Percentiles rank a stretch among this genome's conserved stretches.
Evolutionary conservation across 2,797 vertebrate genomes (phyloP).

Genomic region (Lepilemur ruficaudatus): DNA sequence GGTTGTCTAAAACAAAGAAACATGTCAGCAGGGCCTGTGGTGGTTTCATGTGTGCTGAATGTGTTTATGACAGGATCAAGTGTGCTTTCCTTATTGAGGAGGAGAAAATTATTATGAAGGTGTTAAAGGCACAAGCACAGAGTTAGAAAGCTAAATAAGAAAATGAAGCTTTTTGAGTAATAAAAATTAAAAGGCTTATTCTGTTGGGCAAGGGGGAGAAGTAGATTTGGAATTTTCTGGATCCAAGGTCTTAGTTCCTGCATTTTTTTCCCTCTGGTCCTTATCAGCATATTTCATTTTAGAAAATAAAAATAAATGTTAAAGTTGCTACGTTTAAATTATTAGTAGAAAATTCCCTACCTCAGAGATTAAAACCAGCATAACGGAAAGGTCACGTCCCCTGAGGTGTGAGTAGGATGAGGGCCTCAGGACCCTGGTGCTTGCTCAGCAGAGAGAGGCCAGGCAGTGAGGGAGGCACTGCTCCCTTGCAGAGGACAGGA

Average conservation of each 20-base stretch:
- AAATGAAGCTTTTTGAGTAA: too few relatives aligned
- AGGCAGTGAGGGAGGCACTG: neutral
- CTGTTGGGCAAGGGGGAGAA: too few relatives aligned
- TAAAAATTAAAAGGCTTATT: too few relatives aligned
- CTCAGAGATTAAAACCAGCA: neutral
- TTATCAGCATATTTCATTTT: neutral
- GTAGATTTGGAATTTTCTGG: neutral
- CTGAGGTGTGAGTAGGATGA: neutral
- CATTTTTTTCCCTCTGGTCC: neutral
- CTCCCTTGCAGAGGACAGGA: too few relatives aligned
- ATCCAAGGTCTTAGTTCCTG: neutral
- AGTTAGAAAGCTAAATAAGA: too few relatives aligned
- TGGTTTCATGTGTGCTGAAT: too few relatives aligned
- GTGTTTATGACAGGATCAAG: too few relatives aligned
- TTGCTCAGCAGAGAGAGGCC: neutral
- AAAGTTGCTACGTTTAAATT: neutral
- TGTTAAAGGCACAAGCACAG: too few relatives aligned
- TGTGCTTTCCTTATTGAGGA: too few relatives aligned
- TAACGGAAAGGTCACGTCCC: rapidly evolving
- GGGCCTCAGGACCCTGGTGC: neutral
- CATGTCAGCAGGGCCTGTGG: too few relatives aligned
- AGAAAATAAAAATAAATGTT: neutral
- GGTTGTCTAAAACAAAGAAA: too few relatives aligned
- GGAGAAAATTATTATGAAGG: too few relatives aligned
- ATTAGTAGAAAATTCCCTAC: neutral